Percentiles rank a stretch among this genome's conserved stretches.
Conservation (phyloP, 1,140 invertebrate species). For the Leguminivora glycinivorella region DNA sequence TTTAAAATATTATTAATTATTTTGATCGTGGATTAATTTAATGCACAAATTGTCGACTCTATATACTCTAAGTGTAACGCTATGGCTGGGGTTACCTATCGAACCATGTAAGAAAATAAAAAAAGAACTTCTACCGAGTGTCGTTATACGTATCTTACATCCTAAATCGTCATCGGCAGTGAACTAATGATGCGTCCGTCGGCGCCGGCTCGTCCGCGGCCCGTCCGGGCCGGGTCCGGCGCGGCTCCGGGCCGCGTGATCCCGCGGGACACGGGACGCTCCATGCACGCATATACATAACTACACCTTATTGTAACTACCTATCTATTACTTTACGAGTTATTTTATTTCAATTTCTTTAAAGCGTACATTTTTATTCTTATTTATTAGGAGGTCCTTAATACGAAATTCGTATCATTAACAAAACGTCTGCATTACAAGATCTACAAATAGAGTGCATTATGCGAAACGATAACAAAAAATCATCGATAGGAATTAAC, state of each 20-base stretch:
- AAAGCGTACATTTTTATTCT: constrained; percentile 79
- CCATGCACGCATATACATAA: constrained; percentile 52
- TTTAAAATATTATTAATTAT: constrained; percentile 61
- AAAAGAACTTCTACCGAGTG: constrained; percentile 57
- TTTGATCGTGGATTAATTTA: constrained; percentile 67
- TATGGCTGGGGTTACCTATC: constrained; percentile 60
- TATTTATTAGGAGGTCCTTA: constrained; percentile 72
- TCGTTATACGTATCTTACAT: constrained; percentile 61
- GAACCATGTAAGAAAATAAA: constrained; percentile 50
- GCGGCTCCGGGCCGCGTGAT: constrained; percentile 31
- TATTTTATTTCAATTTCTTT: constrained; percentile 76
- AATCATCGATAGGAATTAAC: constrained; percentile 49
- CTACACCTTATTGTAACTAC: constrained; percentile 72
- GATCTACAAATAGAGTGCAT: constrained; percentile 47
- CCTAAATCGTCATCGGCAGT: constrained; percentile 60
- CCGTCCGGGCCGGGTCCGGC: constrained; percentile 12
- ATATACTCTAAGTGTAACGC: constrained; percentile 63
- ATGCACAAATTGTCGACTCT: constrained; percentile 72
- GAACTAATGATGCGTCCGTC: constrained; percentile 58
- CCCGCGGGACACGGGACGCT: constrained; percentile 48
- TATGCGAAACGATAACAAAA: constrained; percentile 48
- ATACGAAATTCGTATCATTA: constrained; percentile 52
- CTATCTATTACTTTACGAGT: constrained; percentile 71
- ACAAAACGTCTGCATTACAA: constrained; percentile 45
- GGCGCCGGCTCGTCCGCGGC: constrained; percentile 30